Conservation (phyloP, 2,797 vertebrate species). For the Sebastes variabilis region DNA sequence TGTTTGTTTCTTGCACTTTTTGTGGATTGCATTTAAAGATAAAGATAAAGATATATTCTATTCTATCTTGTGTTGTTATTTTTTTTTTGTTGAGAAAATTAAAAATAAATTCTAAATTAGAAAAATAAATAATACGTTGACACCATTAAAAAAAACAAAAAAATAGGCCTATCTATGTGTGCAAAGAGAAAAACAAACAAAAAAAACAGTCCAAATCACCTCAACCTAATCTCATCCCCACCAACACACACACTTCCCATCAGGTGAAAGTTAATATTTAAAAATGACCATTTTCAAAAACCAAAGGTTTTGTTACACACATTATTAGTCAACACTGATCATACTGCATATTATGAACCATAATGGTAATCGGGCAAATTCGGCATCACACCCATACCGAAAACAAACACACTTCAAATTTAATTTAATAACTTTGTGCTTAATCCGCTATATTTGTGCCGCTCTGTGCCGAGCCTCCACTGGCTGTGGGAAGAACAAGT, state of each 20-base stretch:
- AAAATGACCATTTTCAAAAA: background rate
- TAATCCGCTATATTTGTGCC: too few relatives aligned
- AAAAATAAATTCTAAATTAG: background rate
- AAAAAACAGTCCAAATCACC: background rate
- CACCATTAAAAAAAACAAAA: background rate
- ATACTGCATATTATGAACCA: too few relatives aligned
- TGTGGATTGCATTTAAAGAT: too few relatives aligned
- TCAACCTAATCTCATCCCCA: background rate
- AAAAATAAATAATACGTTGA: background rate
- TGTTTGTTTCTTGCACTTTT: too few relatives aligned
- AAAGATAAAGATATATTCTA: too few relatives aligned
- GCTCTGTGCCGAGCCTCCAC: too few relatives aligned
- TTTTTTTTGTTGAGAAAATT: background rate
- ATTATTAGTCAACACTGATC: too few relatives aligned
- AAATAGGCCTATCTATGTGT: background rate
- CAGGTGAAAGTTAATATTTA: background rate
- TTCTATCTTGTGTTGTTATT: background rate
- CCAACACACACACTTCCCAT: background rate
- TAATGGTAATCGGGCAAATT: background rate
- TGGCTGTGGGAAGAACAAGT: background rate
- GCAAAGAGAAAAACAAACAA: rapidly evolving
- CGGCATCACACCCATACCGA: too few relatives aligned
- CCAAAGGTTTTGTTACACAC: background rate
- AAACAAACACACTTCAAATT: background rate
- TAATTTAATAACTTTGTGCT: background rate